A percentile compares a stretch with the other conserved stretches of the same genome.
Evolutionary conservation across 35 echinoderm and acorn worm species (phyloP).

Genomic region (Lytechinus variegatus): DNA sequence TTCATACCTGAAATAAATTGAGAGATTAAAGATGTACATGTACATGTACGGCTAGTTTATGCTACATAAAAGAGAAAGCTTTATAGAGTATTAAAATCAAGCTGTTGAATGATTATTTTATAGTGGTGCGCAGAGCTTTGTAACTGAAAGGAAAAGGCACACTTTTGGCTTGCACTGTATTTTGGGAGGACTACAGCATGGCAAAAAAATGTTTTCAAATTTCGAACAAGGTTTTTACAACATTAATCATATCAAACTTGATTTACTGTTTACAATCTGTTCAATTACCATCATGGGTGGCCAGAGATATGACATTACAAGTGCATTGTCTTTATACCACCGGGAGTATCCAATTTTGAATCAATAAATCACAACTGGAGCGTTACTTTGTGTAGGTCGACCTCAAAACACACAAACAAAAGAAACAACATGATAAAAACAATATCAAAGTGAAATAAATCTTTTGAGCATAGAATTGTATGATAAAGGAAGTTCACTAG

Average conservation of each 20-base stretch:
- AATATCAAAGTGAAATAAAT: not conserved
- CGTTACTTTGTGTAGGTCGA: too few relatives aligned
- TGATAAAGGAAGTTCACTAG: too few relatives aligned
- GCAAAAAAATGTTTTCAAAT: not conserved
- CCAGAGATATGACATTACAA: not conserved
- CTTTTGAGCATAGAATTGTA: not conserved
- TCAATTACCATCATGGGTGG: not conserved
- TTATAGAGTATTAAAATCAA: too few relatives aligned
- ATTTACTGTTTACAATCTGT: not conserved
- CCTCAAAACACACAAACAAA: not conserved
- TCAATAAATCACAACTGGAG: not conserved
- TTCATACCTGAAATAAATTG: too few relatives aligned
- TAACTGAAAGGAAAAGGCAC: too few relatives aligned
- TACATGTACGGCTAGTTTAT: too few relatives aligned
- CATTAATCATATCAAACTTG: not conserved
- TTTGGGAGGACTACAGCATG: not conserved
- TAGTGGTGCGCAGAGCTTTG: too few relatives aligned
- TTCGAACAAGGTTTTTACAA: not conserved
- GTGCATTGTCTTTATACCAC: not conserved
- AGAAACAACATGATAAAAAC: not conserved
- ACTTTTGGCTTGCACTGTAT: not conserved
- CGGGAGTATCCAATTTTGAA: not conserved
- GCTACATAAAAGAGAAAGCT: too few relatives aligned
- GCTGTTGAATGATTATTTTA: too few relatives aligned
- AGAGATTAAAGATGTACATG: too few relatives aligned